phyloP scores from a whole-genome alignment of 2,113 vertebrate species.

The Heterotilapia buettikoferi region DNA sequence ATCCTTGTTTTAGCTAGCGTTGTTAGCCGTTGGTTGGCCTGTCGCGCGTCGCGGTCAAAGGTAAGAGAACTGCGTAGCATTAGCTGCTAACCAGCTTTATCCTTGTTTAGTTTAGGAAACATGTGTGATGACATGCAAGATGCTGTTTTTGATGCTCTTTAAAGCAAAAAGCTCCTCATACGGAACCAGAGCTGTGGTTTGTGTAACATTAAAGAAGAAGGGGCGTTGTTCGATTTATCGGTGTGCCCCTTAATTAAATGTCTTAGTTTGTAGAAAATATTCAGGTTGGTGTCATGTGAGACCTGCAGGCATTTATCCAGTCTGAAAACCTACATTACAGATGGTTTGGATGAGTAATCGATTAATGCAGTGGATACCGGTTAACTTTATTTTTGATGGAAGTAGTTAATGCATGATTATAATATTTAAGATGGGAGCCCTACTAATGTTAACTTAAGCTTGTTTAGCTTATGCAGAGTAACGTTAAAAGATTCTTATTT shows the following conservation, averaged over 20 bases:
- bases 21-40: neutral
- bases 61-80: constrained; percentile 24
- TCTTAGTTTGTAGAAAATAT: neutral
- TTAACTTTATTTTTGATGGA: neutral
- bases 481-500: neutral
- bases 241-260: neutral
- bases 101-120: neutral
- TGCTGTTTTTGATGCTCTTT: neutral
- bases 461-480: neutral
- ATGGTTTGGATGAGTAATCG: neutral
- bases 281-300: neutral
- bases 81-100: neutral
- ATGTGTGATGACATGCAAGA: rapidly evolving
- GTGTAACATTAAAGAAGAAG: neutral
- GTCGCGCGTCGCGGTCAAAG: neutral
- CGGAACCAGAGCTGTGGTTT: neutral
- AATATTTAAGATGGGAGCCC: rapidly evolving
- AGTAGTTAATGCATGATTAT: rapidly evolving
- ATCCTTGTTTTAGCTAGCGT: neutral
- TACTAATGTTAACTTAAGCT: neutral
- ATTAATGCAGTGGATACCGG: neutral
- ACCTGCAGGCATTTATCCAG: neutral
- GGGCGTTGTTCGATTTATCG: neutral
- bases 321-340: neutral
- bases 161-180: neutral